Conservation (phyloP, 2,113 vertebrate species). For the Lampris incognitus region DNA sequence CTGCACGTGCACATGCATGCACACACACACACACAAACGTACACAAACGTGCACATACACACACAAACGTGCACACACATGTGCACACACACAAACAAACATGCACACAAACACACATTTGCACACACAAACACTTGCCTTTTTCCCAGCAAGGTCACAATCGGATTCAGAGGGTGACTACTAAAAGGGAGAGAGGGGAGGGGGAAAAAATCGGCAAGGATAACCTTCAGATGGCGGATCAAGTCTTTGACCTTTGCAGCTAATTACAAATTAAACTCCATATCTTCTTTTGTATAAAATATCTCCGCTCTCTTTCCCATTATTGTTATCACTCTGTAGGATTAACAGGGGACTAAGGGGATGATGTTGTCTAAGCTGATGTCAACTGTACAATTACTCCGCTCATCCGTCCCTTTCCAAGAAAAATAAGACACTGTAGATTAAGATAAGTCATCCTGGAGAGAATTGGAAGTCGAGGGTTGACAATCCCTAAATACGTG, state of each 20-base stretch:
- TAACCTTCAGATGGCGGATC: conserved; percentile 69
- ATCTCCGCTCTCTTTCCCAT: conserved; percentile 66
- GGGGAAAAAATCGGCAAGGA: conserved; percentile 35
- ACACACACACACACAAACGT: conserved; percentile 43
- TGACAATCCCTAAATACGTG: conserved; percentile 65
- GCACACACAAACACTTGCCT: conserved; percentile 44
- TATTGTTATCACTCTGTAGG: conserved; percentile 77
- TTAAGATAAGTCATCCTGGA: conserved; percentile 69
- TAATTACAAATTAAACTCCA: conserved; percentile 78
- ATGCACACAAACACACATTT: no score
- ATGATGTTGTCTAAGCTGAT: conserved; percentile 80
- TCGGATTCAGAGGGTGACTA: conserved; percentile 61
- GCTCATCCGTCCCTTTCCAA: conserved; percentile 68
- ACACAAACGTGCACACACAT: conserved; percentile 1
- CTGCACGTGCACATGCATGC: conserved; percentile 1
- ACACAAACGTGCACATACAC: no score
- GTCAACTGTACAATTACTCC: conserved; percentile 80
- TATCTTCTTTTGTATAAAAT: conserved; percentile 65
- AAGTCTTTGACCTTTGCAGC: conserved; percentile 71
- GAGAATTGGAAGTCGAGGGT: conserved; percentile 61
- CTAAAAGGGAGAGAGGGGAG: conserved; percentile 18
- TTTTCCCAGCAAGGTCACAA: conserved; percentile 66
- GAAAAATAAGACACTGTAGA: conserved; percentile 68
- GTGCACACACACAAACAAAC: conserved; percentile 43
- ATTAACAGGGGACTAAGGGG: conserved; percentile 77